Evolutionary conservation across 2,113 vertebrate species (phyloP).

Genomic region (Phalacrocorax brasilianus): DNA sequence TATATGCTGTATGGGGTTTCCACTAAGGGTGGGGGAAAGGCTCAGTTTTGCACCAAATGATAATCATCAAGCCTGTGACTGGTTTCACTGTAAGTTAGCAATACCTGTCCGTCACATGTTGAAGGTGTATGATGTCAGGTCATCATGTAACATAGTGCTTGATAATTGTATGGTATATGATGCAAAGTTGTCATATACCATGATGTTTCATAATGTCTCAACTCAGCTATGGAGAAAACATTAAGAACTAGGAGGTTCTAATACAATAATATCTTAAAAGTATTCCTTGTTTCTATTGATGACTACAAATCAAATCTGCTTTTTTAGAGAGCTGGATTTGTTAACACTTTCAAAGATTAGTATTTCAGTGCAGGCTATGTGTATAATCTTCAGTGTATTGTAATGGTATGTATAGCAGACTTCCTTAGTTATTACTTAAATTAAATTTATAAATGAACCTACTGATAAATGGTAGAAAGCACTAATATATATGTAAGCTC

Average conservation of each 20-base stretch:
- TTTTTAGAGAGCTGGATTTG: neutral
- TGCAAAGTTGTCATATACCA: neutral
- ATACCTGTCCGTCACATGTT: neutral
- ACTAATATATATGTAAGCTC: neutral
- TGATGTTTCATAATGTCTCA: neutral
- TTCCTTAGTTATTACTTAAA: neutral
- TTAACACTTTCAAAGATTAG: neutral
- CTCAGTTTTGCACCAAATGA: neutral
- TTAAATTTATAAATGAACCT: neutral
- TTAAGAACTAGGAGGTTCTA: neutral
- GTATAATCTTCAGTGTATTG: neutral
- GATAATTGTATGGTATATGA: neutral
- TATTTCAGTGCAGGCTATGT: neutral
- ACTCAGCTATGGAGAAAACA: neutral
- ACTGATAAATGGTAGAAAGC: neutral
- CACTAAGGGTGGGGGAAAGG: neutral
- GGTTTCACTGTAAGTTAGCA: neutral
- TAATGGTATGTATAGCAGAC: neutral
- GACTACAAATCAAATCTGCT: neutral
- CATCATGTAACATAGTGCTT: neutral
- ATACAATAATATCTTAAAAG: neutral
- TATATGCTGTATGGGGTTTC: neutral
- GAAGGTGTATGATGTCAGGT: neutral
- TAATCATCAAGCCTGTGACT: neutral
- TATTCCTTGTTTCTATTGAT: neutral